Evolutionary conservation across 2,797 vertebrate species (phyloP).

Genomic region (Phalloptychus januarius): DNA sequence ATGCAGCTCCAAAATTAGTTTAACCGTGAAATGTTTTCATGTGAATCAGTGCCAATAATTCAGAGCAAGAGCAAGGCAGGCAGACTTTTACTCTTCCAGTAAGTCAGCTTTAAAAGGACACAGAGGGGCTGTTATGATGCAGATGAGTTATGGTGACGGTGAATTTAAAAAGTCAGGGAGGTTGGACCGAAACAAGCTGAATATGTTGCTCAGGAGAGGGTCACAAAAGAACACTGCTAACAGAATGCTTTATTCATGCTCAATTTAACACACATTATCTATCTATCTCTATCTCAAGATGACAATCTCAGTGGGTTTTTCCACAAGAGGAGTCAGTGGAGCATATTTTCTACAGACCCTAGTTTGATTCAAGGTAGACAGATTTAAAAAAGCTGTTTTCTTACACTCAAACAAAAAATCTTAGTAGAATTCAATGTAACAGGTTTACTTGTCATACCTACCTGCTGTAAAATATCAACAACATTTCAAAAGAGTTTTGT

Average conservation of each 20-base stretch:
- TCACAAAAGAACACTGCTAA: slow-evolving; percentile 48
- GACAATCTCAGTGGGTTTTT: slow-evolving; percentile 46
- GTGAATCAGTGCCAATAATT: background rate
- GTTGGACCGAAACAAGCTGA: slow-evolving; percentile 20
- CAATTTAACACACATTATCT: slow-evolving; percentile 68
- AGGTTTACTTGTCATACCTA: background rate
- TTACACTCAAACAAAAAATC: background rate
- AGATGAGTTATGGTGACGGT: slow-evolving; percentile 9
- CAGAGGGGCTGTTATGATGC: slow-evolving; percentile 15
- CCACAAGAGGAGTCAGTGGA: slow-evolving; percentile 34
- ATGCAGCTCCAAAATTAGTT: background rate
- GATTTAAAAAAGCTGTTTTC: slow-evolving; percentile 7
- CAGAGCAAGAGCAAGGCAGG: background rate
- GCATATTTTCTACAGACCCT: slow-evolving; percentile 25
- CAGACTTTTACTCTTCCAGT: background rate
- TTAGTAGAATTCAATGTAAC: background rate
- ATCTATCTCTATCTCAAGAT: slow-evolving; percentile 58
- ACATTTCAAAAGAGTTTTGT: background rate
- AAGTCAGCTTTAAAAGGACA: background rate
- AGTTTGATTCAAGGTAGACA: slow-evolving; percentile 14
- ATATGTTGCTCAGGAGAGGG: slow-evolving; percentile 31
- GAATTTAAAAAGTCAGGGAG: slow-evolving; percentile 26
- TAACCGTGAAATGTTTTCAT: background rate
- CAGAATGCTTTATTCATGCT: slow-evolving; percentile 65
- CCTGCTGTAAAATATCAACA: background rate